Evolutionary conservation across 1,140 invertebrate species (phyloP).

Genomic region (Drosophila truncata): DNA sequence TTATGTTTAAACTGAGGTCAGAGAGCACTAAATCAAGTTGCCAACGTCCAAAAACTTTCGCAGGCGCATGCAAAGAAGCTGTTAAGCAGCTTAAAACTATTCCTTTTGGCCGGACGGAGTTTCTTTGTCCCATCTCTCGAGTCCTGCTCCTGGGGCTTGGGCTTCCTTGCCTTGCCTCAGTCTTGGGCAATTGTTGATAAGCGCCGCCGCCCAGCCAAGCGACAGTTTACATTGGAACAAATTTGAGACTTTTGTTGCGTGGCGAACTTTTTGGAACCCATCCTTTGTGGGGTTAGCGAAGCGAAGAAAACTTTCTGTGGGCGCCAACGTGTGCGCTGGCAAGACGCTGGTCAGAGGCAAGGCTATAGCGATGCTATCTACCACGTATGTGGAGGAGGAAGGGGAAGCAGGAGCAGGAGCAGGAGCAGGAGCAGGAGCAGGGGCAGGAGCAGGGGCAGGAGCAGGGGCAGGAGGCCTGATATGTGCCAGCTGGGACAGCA

Average conservation of each 20-base stretch:
- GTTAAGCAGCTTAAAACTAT: conserved; percentile 85
- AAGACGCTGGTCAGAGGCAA: conserved; percentile 29
- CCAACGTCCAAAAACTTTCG: conserved; percentile 60
- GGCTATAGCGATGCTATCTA: conserved; percentile 50
- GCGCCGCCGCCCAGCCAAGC: conserved; percentile 72
- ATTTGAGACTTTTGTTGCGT: conserved; percentile 82
- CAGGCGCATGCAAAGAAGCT: conserved; percentile 65
- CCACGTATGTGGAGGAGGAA: conserved; percentile 49
- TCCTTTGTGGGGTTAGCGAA: background rate
- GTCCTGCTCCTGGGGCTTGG: background rate
- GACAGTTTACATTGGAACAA: conserved; percentile 82
- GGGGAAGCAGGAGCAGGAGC: background rate
- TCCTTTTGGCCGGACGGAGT: conserved; percentile 25
- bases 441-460: too few relatives aligned
- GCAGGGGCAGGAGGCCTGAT: conserved; percentile 30
- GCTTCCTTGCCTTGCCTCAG: conserved; percentile 10
- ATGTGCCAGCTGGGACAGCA: conserved; percentile 31
- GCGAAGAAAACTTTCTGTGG: conserved; percentile 35
- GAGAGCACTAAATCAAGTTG: conserved; percentile 85
- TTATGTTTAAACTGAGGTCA: conserved; percentile 85
- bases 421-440: background rate
- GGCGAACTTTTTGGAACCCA: conserved; percentile 48
- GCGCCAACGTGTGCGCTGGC: conserved; percentile 36
- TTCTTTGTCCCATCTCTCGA: conserved; percentile 5
- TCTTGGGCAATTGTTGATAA: conserved; percentile 80